phyloP scores from a whole-genome alignment of 2,888 invertebrate genomes.

The Chrysotoxum bicinctum region DNA sequence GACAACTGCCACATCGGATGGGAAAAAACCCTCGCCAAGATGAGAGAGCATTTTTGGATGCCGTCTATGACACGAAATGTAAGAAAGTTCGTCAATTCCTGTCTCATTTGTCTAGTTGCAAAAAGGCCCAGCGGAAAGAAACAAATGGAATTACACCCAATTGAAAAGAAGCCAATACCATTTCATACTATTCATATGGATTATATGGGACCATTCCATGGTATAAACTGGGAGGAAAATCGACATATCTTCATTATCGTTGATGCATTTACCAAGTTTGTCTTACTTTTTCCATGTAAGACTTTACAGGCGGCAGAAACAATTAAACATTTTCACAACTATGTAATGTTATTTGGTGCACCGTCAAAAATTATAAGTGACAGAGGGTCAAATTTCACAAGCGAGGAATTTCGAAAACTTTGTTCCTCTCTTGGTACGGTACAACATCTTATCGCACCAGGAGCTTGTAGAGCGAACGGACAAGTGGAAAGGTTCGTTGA shows the following conservation, averaged over 20 bases:
- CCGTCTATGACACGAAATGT: not conserved
- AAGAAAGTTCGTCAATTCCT: not conserved
- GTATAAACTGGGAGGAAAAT: not conserved
- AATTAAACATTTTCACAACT: not conserved
- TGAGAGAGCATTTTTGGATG: constrained; percentile 4
- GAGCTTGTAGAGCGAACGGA: constrained; percentile 25
- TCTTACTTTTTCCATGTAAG: not conserved
- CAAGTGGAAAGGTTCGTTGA: constrained; percentile 34
- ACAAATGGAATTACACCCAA: not conserved
- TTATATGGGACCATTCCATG: not conserved
- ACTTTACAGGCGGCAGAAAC: not conserved
- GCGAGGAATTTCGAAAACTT: constrained; percentile 19
- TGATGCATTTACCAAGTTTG: not conserved
- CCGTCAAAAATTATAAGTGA: not conserved
- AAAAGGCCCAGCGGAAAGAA: not conserved
- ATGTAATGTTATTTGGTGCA: not conserved
- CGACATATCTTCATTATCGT: not conserved
- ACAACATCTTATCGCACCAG: constrained; percentile 25
- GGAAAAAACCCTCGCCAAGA: too few relatives aligned
- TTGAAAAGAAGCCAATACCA: too few relatives aligned
- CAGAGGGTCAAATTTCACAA: not conserved
- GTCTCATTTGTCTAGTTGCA: not conserved
- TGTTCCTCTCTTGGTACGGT: constrained; percentile 17
- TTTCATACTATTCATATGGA: not conserved
- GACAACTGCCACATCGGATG: not conserved